A percentile compares a stretch with the other conserved stretches of the same genome.
Conservation (phyloP, 2,888 invertebrate genomes). For the Epiblema foenella region DNA sequence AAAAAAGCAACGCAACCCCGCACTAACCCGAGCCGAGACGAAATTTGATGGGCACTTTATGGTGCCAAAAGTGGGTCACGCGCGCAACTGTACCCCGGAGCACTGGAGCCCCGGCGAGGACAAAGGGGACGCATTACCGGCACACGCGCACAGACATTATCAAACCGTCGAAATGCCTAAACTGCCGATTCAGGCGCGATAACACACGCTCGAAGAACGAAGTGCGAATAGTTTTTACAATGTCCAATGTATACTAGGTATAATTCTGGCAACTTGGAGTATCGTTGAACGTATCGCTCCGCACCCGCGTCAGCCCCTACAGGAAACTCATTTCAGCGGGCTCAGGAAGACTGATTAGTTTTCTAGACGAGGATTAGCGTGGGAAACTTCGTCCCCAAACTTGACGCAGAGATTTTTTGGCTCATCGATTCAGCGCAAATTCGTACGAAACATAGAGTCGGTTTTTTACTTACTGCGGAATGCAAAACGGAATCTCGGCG, state of each 20-base stretch:
- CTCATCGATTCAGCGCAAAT: slow-evolving; percentile 66
- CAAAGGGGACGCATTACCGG: slow-evolving; percentile 19
- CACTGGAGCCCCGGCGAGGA: slow-evolving; percentile 4
- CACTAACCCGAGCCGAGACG: slow-evolving; percentile 64
- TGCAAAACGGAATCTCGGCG: slow-evolving; percentile 80
- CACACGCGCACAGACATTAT: slow-evolving; percentile 13
- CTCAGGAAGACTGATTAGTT: slow-evolving; percentile 41
- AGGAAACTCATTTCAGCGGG: slow-evolving; percentile 40
- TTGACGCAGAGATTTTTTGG: slow-evolving; percentile 55
- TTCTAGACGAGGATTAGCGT: slow-evolving; percentile 50
- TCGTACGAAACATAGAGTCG: slow-evolving; percentile 67
- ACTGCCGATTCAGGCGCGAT: slow-evolving; percentile 9
- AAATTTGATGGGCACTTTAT: slow-evolving; percentile 77
- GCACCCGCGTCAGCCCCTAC: slow-evolving; percentile 25
- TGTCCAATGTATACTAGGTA: not conserved
- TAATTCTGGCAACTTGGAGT: not conserved
- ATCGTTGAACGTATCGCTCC: slow-evolving; percentile 12
- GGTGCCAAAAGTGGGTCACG: slow-evolving; percentile 75
- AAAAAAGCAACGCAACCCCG: slow-evolving; percentile 71
- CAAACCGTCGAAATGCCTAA: slow-evolving; percentile 14
- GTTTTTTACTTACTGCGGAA: slow-evolving; percentile 70
- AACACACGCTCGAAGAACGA: slow-evolving; percentile 5
- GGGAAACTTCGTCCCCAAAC: slow-evolving; percentile 55
- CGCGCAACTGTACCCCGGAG: slow-evolving; percentile 44
- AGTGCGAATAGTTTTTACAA: slow-evolving; percentile 3